Conservation (phyloP, 2,113 vertebrate genomes). For the Polypterus senegalus region DNA sequence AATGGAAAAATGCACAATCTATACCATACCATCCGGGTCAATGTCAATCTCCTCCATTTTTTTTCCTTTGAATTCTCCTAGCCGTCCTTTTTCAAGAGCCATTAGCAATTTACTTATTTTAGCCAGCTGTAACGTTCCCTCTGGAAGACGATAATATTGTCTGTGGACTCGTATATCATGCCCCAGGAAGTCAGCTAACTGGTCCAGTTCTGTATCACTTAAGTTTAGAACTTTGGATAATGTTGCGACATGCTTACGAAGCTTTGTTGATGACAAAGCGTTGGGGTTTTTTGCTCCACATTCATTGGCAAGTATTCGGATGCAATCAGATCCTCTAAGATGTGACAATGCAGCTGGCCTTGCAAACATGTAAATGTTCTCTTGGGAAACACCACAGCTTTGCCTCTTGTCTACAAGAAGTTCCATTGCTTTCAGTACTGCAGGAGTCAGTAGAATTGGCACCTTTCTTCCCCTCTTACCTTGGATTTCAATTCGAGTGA, state of each 20-base stretch:
- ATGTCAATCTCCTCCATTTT: not conserved
- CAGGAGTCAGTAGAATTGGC: slow-evolving; percentile 23
- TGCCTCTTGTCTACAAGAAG: slow-evolving; percentile 20
- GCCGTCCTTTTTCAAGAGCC: slow-evolving; percentile 1
- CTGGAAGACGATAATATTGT: slow-evolving; percentile 10
- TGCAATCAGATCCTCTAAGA: slow-evolving; percentile 2
- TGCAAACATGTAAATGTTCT: slow-evolving; percentile 18
- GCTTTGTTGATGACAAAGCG: slow-evolving; percentile 9
- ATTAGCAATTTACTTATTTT: slow-evolving; percentile 9
- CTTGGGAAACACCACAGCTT: slow-evolving; percentile 14
- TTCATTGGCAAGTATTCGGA: slow-evolving; percentile 1
- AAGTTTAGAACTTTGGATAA: slow-evolving; percentile 14
- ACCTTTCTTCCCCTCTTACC: slow-evolving; percentile 22
- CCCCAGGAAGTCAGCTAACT: slow-evolving; percentile 13
- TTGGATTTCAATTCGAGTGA: slow-evolving; percentile 19
- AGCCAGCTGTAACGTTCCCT: slow-evolving; percentile 13
- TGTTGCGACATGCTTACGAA: slow-evolving; percentile 15
- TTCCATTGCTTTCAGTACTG: slow-evolving; percentile 20
- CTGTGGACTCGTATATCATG: slow-evolving; percentile 19
- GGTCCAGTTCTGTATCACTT: slow-evolving; percentile 18
- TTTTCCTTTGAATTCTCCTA: not conserved
- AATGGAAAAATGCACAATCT: too few species aligned
- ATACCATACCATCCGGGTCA: not conserved
- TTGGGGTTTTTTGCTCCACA: slow-evolving; percentile 12
- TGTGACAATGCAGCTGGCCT: slow-evolving; percentile 2